Evolutionary conservation across 2,888 invertebrate genomes (phyloP).

Genomic region (Boloria selene): DNA sequence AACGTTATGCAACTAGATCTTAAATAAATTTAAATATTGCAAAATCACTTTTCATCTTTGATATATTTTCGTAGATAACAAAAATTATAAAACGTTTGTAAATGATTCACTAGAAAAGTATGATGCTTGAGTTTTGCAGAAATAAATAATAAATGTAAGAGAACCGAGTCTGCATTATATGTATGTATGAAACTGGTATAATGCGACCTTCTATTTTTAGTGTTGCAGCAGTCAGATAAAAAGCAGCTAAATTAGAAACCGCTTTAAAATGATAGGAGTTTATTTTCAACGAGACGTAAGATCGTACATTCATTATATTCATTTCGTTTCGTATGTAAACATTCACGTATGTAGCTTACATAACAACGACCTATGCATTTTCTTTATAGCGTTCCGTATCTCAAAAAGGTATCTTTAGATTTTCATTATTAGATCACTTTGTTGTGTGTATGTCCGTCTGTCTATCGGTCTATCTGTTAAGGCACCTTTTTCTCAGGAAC

Average conservation of each 20-base stretch:
- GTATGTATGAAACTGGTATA: slow-evolving; percentile 16
- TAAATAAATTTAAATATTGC: too few species aligned
- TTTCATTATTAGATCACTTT: too few species aligned
- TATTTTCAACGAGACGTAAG: slow-evolving; percentile 17
- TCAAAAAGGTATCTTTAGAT: too few species aligned
- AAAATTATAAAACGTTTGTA: neutral
- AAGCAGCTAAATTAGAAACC: slow-evolving; percentile 31
- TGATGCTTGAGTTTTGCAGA: neutral
- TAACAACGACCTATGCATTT: slow-evolving; percentile 2
- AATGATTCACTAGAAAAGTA: neutral
- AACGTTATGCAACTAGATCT: too few species aligned
- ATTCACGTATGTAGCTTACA: slow-evolving; percentile 9
- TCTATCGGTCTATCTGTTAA: too few species aligned
- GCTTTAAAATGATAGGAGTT: slow-evolving; percentile 23
- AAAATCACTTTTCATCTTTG: too few species aligned
- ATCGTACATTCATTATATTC: slow-evolving; percentile 10
- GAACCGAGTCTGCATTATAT: slow-evolving; percentile 4
- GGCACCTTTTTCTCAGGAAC: too few species aligned
- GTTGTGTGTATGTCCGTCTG: too few species aligned
- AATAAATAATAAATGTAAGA: slow-evolving; percentile 3
- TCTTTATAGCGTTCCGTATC: too few species aligned
- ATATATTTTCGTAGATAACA: too few species aligned
- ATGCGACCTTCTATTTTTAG: slow-evolving; percentile 34
- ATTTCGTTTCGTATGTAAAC: neutral
- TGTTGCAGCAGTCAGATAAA: slow-evolving; percentile 28